Evolutionary conservation across 53 echinoderm and acorn worm species (phyloP).

Genomic region (Holothuria scabra): DNA sequence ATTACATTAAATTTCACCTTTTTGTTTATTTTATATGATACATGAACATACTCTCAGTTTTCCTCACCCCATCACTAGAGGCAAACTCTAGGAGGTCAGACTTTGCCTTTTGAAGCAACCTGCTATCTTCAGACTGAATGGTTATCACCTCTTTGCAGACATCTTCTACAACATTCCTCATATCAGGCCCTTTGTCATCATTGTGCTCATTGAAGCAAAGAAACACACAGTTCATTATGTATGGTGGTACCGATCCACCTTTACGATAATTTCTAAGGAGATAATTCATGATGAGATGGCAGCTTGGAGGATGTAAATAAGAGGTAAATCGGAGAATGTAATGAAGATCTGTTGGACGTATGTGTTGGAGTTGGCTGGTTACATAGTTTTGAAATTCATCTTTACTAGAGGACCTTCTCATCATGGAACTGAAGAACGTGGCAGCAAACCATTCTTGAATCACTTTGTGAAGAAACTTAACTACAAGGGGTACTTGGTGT

Average conservation of each 20-base stretch:
- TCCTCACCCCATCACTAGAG: background rate
- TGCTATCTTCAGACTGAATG: conserved; percentile 19
- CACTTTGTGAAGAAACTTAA: background rate
- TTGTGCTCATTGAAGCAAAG: background rate
- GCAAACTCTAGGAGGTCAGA: background rate
- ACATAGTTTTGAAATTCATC: background rate
- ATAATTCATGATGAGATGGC: background rate
- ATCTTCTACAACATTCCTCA: conserved; percentile 16
- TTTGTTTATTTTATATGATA: no score
- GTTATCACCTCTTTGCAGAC: conserved; percentile 22
- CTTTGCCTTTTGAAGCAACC: background rate
- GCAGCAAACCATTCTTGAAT: conserved; percentile 17
- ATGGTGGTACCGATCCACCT: background rate
- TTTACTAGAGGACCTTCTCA: background rate
- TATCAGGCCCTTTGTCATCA: background rate
- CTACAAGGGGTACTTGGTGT: background rate
- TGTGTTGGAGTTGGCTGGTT: background rate
- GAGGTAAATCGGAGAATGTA: background rate
- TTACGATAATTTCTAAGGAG: background rate
- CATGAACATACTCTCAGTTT: no score
- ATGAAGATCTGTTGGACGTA: conserved; percentile 15
- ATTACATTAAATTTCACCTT: no score
- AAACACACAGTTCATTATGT: background rate
- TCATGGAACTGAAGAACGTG: background rate
- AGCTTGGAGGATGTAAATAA: conserved; percentile 21